These are phyloP conservation scores for Thereva unica DNA, from an alignment of 2,888 invertebrate species.

Conservation along the genomic window DNA sequence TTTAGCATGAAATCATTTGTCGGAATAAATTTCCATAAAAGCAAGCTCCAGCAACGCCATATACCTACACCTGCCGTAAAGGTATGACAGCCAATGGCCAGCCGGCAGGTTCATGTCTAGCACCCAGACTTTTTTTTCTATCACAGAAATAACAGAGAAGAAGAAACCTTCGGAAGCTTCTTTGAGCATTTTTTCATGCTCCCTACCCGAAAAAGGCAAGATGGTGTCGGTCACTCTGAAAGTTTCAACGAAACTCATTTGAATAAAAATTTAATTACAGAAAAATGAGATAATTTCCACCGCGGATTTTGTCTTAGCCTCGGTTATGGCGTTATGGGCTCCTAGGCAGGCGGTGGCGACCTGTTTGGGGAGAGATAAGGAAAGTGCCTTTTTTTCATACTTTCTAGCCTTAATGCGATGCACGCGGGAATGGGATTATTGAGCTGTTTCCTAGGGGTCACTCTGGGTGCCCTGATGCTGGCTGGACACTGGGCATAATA, in stretches of 20 bases:
- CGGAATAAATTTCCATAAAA: slow-evolving; percentile 40
- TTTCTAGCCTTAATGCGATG: slow-evolving; percentile 11
- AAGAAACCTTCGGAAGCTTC: slow-evolving; percentile 14
- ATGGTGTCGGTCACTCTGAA: slow-evolving; percentile 32
- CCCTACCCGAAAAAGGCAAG: neutral
- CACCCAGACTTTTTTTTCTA: neutral
- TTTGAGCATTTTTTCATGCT: slow-evolving; percentile 1
- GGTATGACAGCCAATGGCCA: slow-evolving; percentile 10
- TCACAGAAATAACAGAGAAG: neutral
- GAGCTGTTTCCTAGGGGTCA: slow-evolving; percentile 16
- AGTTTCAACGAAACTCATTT: slow-evolving; percentile 36
- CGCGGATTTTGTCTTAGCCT: neutral
- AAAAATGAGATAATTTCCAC: slow-evolving; percentile 32
- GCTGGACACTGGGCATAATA: neutral
- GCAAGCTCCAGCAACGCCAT: neutral
- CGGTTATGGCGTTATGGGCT: slow-evolving; percentile 4
- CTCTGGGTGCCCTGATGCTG: too few species aligned
- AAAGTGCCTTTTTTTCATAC: neutral
- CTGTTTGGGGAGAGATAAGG: neutral
- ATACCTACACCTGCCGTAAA: slow-evolving; percentile 15
- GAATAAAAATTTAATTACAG: slow-evolving; percentile 40
- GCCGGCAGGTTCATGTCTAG: neutral
- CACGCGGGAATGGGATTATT: slow-evolving; percentile 8
- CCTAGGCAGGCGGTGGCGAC: neutral
- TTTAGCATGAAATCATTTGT: slow-evolving; percentile 42